Evolutionary conservation across 2,888 invertebrate genomes (phyloP).

Genomic region (Camponotus fellah): DNA sequence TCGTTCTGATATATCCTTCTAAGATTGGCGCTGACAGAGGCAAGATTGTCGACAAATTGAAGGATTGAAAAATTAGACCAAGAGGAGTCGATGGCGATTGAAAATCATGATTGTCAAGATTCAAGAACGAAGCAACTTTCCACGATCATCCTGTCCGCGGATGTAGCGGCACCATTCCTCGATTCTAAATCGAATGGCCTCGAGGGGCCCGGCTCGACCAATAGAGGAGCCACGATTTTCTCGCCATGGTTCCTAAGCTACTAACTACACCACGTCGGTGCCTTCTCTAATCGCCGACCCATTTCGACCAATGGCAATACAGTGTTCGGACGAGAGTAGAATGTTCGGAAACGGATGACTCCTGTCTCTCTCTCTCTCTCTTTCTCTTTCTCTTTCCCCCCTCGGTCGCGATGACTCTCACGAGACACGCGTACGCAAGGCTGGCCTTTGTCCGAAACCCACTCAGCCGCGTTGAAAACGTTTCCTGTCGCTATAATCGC

Average conservation of each 20-base stretch:
- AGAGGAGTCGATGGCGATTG: slow-evolving; percentile 5
- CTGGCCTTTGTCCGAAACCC: slow-evolving; percentile 85
- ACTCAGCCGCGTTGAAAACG: slow-evolving; percentile 65
- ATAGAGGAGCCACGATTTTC: slow-evolving; percentile 79
- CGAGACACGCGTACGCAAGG: slow-evolving; percentile 78
- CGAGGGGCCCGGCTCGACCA: slow-evolving; percentile 79
- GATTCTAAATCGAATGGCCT: slow-evolving; percentile 84
- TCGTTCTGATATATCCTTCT: neutral
- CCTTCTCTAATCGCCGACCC: slow-evolving; percentile 76
- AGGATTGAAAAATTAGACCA: neutral
- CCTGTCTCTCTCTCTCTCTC: slow-evolving; percentile 22
- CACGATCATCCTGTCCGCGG: slow-evolving; percentile 70
- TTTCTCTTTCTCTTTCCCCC: slow-evolving; percentile 22
- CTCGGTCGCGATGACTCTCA: slow-evolving; percentile 69
- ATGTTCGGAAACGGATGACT: slow-evolving; percentile 79
- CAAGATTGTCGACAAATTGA: neutral
- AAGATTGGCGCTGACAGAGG: neutral
- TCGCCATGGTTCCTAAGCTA: slow-evolving; percentile 57
- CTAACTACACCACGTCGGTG: slow-evolving; percentile 69
- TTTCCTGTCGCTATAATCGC: slow-evolving; percentile 67
- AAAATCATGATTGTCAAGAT: slow-evolving; percentile 56
- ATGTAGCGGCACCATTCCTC: slow-evolving; percentile 81
- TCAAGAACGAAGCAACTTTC: slow-evolving; percentile 70
- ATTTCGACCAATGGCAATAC: slow-evolving; percentile 79
- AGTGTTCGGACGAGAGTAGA: slow-evolving; percentile 76